Evolutionary conservation across 1,140 invertebrate genomes (phyloP).

Genomic region (Megalonaias nervosa): DNA sequence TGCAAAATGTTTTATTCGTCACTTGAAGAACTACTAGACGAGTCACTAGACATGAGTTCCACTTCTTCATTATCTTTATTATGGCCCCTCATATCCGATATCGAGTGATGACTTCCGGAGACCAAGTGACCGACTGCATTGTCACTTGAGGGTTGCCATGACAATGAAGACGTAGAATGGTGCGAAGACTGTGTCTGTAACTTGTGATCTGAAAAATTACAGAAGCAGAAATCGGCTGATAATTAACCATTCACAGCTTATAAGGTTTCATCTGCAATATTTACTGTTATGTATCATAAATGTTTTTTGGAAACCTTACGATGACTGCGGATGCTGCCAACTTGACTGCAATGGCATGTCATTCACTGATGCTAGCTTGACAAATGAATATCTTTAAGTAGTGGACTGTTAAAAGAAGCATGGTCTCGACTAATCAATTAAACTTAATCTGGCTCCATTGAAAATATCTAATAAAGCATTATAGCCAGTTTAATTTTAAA

Average conservation of each 20-base stretch:
- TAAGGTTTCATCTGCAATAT: background rate
- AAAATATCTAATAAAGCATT: too few species aligned
- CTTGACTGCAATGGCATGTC: too few species aligned
- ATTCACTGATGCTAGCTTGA: too few species aligned
- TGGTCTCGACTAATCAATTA: too few species aligned
- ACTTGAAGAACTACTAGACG: constrained; percentile 91
- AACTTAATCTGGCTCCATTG: too few species aligned
- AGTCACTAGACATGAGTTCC: constrained; percentile 95
- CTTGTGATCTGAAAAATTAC: constrained; percentile 1
- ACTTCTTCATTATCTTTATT: constrained; percentile 87
- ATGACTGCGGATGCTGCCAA: too few species aligned
- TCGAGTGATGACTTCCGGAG: constrained; percentile 26
- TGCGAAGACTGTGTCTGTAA: background rate
- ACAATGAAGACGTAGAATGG: constrained; percentile 75
- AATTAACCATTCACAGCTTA: constrained; percentile 3
- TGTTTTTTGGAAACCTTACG: too few species aligned
- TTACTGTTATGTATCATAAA: too few species aligned
- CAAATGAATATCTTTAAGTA: too few species aligned
- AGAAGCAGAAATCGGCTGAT: background rate
- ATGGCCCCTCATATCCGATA: constrained; percentile 74
- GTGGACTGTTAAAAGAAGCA: too few species aligned
- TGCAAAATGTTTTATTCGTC: constrained; percentile 74
- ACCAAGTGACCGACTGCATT: constrained; percentile 52
- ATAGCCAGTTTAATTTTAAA: too few species aligned
- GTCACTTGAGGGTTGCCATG: constrained; percentile 91